Evolutionary conservation across 1,140 invertebrate species (phyloP).

Genomic region (Brachionus calyciflorus): DNA sequence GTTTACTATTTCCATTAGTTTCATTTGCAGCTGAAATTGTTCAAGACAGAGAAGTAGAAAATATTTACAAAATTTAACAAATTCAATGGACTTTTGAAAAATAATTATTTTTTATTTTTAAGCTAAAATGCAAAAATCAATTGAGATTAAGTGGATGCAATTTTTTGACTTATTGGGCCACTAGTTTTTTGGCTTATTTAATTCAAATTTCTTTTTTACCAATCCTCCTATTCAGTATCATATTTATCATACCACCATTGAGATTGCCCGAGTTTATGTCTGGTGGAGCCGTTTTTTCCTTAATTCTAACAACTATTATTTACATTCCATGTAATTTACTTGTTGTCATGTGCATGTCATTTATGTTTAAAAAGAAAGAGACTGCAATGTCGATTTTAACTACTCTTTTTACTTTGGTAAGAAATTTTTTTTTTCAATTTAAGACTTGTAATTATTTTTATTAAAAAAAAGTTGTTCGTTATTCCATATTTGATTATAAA

Average conservation of each 20-base stretch:
- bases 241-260: conserved; percentile 26
- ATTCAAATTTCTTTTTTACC: conserved; percentile 16
- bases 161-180: conserved; percentile 27
- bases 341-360: conserved; percentile 4
- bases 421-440: no score
- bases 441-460: not conserved
- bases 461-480: conserved; percentile 13
- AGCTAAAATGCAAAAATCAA: conserved; percentile 43
- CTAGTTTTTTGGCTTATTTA: not conserved
- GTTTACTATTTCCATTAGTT: conserved; percentile 31
- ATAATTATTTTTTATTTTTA: conserved; percentile 16
- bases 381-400: conserved; percentile 2
- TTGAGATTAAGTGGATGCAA: conserved; percentile 33
- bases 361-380: conserved; percentile 44
- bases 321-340: conserved; percentile 40
- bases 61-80: not conserved
- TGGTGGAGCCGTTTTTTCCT: not conserved
- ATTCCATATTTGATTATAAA: conserved; percentile 21
- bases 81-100: not conserved
- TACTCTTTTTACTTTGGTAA: conserved; percentile 13
- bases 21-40: conserved; percentile 42
- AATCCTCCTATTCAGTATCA: conserved; percentile 12
- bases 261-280: conserved; percentile 25
- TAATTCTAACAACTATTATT: conserved; percentile 34
- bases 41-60: conserved; percentile 38